These are phyloP conservation scores for Belonocnema kinseyi DNA, from an alignment of 1,140 invertebrate species.

Conservation along the genomic window DNA sequence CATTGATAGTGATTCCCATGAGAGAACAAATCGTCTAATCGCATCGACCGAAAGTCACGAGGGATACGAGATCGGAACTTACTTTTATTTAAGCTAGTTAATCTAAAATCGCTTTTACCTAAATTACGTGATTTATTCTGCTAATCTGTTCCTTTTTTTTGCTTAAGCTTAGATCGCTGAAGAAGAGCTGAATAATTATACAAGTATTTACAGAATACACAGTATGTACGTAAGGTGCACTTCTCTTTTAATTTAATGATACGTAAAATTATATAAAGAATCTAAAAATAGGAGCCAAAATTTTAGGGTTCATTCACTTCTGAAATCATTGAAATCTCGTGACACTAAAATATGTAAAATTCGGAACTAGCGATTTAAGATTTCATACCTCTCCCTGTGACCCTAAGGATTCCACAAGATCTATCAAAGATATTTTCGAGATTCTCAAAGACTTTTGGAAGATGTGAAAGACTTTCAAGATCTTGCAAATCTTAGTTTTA, in stretches of 20 bases:
- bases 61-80: conserved; percentile 43
- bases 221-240: conserved; percentile 10
- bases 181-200: conserved; percentile 45
- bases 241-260: neutral
- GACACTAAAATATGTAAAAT: too few species aligned
- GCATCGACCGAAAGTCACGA: neutral
- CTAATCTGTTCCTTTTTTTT: conserved; percentile 52
- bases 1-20: conserved; percentile 16
- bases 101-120: conserved; percentile 35
- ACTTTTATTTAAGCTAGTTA: conserved; percentile 52
- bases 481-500: too few species aligned
- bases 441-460: too few species aligned
- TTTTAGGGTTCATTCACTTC: too few species aligned
- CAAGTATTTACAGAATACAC: neutral
- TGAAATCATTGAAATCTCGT: too few species aligned
- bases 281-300: too few species aligned
- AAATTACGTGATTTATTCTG: conserved; percentile 52
- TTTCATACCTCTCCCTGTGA: too few species aligned
- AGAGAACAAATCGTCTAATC: conserved; percentile 4
- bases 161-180: conserved; percentile 54
- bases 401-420: too few species aligned
- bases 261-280: too few species aligned
- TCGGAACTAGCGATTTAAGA: too few species aligned
- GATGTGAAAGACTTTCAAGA: too few species aligned
- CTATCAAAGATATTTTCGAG: too few species aligned